Base-by-base conservation (phyloP, 1,140 invertebrate species). In the Araneus ventricosus region DNA sequence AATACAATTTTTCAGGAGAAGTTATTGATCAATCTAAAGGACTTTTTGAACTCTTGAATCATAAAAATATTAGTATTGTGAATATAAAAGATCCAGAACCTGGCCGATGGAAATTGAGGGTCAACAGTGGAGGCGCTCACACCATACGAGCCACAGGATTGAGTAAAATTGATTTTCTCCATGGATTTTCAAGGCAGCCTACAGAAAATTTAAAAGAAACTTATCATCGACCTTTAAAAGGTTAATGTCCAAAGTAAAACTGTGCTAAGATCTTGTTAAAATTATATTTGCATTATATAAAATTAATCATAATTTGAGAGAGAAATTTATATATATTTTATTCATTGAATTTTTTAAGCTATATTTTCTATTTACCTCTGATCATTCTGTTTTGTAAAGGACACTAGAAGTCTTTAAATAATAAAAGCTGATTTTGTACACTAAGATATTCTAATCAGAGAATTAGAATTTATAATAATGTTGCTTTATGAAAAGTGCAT, bases 81-180 rank as follows among this genome's bases (percentile, higher is more conserved):
- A 96, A 96, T 94, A 96, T 97, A 1, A 95, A 97, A 94, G 95
- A 97, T 61, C 97, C 97, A 0, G 95, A 96, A 75, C 96, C 97
- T 2, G 97, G 97, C 4, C 96, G 96, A 4, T 96, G 96, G 96
- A 96, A 96, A 27, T 95, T 97, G 4, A 96, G 96, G 3, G 96
- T 97, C 0, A 96, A 96, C n/a, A 97, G 96, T 94, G 95, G 96
- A 30, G 96, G 96, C 24, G 95, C 96, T 8, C 97, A 97, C 94
- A 97, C 97, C 0, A 96, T 97, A 7, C 95, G 97, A 82, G 96
- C 97, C 20, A 97, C 97, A 24, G 97, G 97, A 0, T 95, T 97
- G 14, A 97, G 97, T 80, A 96, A 96, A 57, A 95, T 97, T 14
- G 96, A 96, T 57, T 97, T 97, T 95, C 95, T 96, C 10, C 96